Evolutionary conservation across 2,113 vertebrate genomes (phyloP), one percentile per base, ranked within the genome.

Genomic region (Elaphurus davidianus): DNA sequence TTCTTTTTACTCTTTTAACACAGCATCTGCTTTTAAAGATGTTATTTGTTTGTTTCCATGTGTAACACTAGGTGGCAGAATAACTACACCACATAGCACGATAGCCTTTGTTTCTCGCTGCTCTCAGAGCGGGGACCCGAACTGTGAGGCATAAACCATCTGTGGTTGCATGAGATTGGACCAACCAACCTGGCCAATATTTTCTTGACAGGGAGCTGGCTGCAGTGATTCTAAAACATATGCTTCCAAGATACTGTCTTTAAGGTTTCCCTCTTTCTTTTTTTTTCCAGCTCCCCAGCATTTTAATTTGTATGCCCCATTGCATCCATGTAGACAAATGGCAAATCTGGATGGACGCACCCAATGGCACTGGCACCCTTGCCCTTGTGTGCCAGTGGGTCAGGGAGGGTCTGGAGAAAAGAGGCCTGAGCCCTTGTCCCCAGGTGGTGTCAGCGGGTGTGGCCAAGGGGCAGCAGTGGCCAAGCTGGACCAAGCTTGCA

Each of bases 21-120:
- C 57, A 25, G 33, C 14, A 8, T 52, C 30, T 33, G 1, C 76
- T 94, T 90, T 91, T 33, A 50, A 47, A 94, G 64, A 14, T 28
- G 30, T 62, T 59, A 23, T 52, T 57, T 89, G 83, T 85, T 96
- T 97, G 52, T 89, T 90, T 93, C 94, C 87, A 3, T 1, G 36
- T 59, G 2, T 90, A 95, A 98, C 99, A 98, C 98, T 98, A 99
- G 99, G 98, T 99, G 99, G 99, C 99, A 98, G 99, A 98, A 96
- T 98, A 98, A 96, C 98, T 98, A 98, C 99, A 98, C 96, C 84
- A 82, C 91, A 98, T 97, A 90, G 23, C 92, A 64, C 13, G 14
- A 1, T 23, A 4, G 36, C 47, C 88, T 94, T 95, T 92, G 87
- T 95, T 87, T 92, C 92, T 91, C 52, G 54, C 91, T 81, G 0